phyloP scores from a whole-genome alignment of 2,797 vertebrate species.

The Hydrophis major region DNA sequence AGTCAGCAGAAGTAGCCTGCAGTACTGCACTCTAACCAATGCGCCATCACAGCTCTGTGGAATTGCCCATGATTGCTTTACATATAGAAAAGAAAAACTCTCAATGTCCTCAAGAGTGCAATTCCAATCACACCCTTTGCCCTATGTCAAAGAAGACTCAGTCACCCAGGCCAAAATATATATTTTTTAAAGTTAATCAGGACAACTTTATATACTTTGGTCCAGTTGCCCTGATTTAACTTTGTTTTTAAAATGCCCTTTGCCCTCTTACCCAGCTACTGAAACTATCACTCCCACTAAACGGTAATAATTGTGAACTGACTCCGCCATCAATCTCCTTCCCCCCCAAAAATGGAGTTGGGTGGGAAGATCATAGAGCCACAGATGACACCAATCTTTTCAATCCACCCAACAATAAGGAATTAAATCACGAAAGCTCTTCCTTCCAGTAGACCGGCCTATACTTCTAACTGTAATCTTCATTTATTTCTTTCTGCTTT shows the following conservation, averaged over 20 bases:
- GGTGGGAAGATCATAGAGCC: background rate
- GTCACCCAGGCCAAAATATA: too few relatives aligned
- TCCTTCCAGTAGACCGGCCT: background rate
- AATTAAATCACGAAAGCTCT: background rate
- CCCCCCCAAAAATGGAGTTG: too few relatives aligned
- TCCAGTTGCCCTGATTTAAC: too few relatives aligned
- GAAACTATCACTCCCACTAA: background rate
- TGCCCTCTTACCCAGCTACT: background rate
- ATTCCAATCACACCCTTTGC: background rate
- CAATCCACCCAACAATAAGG: background rate
- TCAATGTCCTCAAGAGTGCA: background rate
- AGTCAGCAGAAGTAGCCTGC: too few relatives aligned
- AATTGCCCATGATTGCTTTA: background rate
- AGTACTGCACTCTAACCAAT: too few relatives aligned
- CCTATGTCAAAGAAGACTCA: too few relatives aligned
- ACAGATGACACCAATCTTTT: background rate
- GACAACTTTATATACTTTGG: too few relatives aligned
- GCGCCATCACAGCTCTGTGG: too few relatives aligned
- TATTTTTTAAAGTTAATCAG: too few relatives aligned
- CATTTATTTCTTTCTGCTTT: background rate
- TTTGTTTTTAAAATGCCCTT: too few relatives aligned
- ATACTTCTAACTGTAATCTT: background rate
- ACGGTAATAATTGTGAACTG: background rate
- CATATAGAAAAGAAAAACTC: background rate
- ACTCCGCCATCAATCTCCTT: background rate